Base-by-base conservation (phyloP, 2,113 vertebrate species). In the Cebidichthys violaceus region DNA sequence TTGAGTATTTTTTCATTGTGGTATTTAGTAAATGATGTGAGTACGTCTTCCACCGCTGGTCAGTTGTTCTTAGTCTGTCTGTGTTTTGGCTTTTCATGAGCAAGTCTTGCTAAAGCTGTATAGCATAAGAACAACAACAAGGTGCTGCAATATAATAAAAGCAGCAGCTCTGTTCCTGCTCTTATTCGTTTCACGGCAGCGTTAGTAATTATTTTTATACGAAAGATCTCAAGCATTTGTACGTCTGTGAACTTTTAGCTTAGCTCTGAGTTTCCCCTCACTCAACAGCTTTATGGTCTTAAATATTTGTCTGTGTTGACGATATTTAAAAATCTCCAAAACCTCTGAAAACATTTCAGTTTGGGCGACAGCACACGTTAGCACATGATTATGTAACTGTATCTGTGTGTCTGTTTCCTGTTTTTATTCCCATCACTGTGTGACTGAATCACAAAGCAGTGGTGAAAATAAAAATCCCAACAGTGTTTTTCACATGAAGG, bases 171-270 rank as follows among this genome's bases (percentile, higher is more conserved):
- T 55, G 6, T 72, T 43, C 29, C 24, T 35, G n/a, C 29, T 52
- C 43, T 43, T 43, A 33, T 64, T 3, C 0, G 14, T 52, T 27
- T 39, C 27, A 9, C 64, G 27, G 9, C 17, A 31, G 13, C 37
- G 39, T 70, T 45, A 24, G 29, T 47, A 41, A 27, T 52, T 54
- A 13, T 41, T n/a, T 62, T 57, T 11, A 57, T 1, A 57, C 24
- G n/a, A 43, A 55, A 31, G 3, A 64, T 3, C 15, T 37, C 0
- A 61, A 43, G 35, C 39, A 64, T n/a, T 22, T 50, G 14, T 17
- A 18, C 20, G 22, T 54, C 73, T 57, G 43, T 72, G 74, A 86
- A 80, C 22, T 33, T 87, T 84, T 39, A 68, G 80, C 84, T 89
- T 70, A 67, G 83, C 37, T 83, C 6, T 76, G 20, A 72, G 54